Percentiles rank a stretch among this genome's conserved stretches.
Conservation (phyloP, 2,888 invertebrate genomes). For the Villa cingulata region DNA sequence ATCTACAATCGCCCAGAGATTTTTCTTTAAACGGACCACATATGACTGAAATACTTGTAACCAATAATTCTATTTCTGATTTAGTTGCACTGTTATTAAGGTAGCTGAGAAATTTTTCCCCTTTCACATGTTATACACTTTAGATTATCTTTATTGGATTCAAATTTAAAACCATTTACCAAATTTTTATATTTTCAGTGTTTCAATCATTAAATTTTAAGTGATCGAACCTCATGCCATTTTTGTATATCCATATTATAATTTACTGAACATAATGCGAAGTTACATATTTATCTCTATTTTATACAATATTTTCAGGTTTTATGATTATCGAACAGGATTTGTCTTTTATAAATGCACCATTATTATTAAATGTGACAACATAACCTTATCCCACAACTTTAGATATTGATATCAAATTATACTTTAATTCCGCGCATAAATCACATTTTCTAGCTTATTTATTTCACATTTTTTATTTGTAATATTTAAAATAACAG, state of each 20-base stretch:
- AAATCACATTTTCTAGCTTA: neutral
- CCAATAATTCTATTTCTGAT: neutral
- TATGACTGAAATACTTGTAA: constrained; percentile 1
- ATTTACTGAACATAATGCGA: neutral
- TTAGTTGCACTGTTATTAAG: constrained; percentile 1
- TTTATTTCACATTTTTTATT: neutral
- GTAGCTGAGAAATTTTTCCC: constrained; percentile 2
- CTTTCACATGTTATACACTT: constrained; percentile 5
- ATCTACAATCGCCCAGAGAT: neutral
- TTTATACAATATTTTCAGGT: neutral
- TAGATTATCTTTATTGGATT: constrained; percentile 5
- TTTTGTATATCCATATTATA: neutral
- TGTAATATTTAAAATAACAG: neutral
- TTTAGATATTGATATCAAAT: constrained; percentile 4
- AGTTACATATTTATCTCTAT: neutral
- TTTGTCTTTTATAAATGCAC: neutral
- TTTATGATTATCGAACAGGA: neutral
- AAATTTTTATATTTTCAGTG: constrained; percentile 1
- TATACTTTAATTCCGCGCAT: constrained; percentile 1
- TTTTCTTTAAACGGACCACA: constrained; percentile 3
- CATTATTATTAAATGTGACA: constrained; percentile 1
- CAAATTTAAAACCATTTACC: constrained; percentile 2
- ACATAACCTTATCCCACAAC: neutral
- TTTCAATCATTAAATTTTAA: constrained; percentile 5
- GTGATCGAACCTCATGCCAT: constrained; percentile 4